Evolutionary conservation across 2,888 invertebrate genomes (phyloP), one percentile per base, ranked within the genome.

Genomic region (Neoitamus cyanurus): DNA sequence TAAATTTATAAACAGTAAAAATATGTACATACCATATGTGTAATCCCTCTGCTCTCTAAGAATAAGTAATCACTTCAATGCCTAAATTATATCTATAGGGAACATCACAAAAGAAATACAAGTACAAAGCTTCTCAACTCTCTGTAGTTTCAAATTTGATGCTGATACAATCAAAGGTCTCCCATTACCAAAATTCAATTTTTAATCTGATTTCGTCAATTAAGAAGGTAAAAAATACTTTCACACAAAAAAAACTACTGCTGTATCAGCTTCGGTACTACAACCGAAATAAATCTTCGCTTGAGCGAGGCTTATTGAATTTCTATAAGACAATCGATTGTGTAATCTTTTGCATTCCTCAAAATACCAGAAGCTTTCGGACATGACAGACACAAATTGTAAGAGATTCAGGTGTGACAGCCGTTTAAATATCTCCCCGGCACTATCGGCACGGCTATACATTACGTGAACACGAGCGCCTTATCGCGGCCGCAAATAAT

Each of bases 361-460:
- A 25, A 80, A 80, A 80, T 34, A 58, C 80, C 80, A 80, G 80
- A 58, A 80, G 80, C 80, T 80, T 58, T 58, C 20, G 58, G 58
- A 34, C 58, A 80, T 80, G 80, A 80, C 80, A 80, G 80, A 58
- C 80, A 80, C 80, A 80, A 80, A 80, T 80, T 80, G 80, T 20
- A 28, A 58, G 58, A 80, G 80, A 80, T 80, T 58, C 80, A 68
- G 42, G 15, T 58, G 20, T 80, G 80, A 80, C 80, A 80, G 80
- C 31, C 80, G 80, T 80, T 80, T 80, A 80, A 80, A 80, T 80
- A 31, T 68, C 68, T 36, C 15, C 42, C 15, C 34, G 58, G 9
- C 58, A 34, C 31, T 80, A 80, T 80, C 80, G 15, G 25, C 34
- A 34, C 30, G 42, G 31, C 80, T 15, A 37, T 58, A 80, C 37